A percentile compares a stretch with the other conserved stretches of the same genome.
Evolutionary conservation across 2,888 invertebrate genomes (phyloP).

Genomic region (Cepaea hortensis): DNA sequence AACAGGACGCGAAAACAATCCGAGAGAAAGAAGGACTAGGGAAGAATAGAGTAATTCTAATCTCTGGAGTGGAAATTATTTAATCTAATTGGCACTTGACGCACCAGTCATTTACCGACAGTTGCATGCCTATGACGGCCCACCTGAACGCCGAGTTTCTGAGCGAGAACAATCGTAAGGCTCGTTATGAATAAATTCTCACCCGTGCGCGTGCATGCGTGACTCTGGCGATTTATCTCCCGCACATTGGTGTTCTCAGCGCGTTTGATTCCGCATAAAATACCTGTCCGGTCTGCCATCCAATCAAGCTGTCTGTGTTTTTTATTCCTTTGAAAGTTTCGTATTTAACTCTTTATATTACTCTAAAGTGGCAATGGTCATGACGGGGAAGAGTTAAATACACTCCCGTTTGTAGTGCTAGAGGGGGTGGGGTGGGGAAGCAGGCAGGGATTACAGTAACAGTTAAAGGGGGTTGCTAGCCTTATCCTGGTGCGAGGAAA

Average conservation of each 20-base stretch:
- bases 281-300: not conserved
- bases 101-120: not conserved
- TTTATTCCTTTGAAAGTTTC: too few species aligned
- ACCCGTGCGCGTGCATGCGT: constrained; percentile 14
- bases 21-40: too few species aligned
- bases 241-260: not conserved
- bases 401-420: too few species aligned
- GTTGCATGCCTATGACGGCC: not conserved
- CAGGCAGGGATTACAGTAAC: too few species aligned
- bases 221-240: constrained; percentile 15
- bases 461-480: too few species aligned
- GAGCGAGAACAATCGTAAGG: not conserved
- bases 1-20: too few species aligned
- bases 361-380: too few species aligned
- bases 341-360: too few species aligned
- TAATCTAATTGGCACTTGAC: constrained; percentile 30
- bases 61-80: constrained; percentile 38
- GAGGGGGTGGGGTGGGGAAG: too few species aligned
- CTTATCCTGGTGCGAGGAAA: too few species aligned
- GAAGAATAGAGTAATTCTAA: constrained; percentile 23
- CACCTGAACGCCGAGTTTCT: constrained; percentile 17
- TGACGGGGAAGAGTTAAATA: too few species aligned
- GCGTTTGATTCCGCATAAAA: constrained; percentile 20
- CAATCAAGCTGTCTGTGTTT: not conserved
- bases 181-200: constrained; percentile 36